Evolutionary conservation across 2,797 vertebrate genomes (phyloP), one percentile per base, ranked within the genome.

Genomic region (Brachyrhaphis roseni): DNA sequence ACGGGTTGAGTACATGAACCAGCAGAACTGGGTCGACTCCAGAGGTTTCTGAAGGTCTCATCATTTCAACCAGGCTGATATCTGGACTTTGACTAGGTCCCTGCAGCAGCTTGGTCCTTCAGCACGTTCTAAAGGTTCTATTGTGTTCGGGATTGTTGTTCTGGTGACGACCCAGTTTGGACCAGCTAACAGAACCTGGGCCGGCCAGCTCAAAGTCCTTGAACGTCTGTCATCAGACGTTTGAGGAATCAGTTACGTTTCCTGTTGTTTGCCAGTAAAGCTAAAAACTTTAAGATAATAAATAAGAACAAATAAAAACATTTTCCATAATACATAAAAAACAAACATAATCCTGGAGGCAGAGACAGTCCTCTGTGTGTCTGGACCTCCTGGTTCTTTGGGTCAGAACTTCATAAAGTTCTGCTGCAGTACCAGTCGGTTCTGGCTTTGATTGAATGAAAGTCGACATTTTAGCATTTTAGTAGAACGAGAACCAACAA

Each of bases 81-180:
- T 72, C 7, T 72, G 72, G 72, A 51, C 72, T 73, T 41, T 49
- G 46, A 73, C 72, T 73, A 41, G 72, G 46, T 46, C 28, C 23
- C 20, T n/a, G 4, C 39, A 43, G 11, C 64, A 26, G 45, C 4
- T 49, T 49, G 46, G 6, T 34, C 16, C 8, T 72, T 72, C 46
- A 72, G 23, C 11, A 5, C 15, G 2, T 15, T 43, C 4, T 43
- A 70, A 43, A 43, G 12, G 20, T 70, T 39, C 66, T 70, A 2
- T 10, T 45, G 41, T 45, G 39, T 45, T 43, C 11, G 59, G 31
- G 31, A 64, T 39, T 2, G 34, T 36, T 64, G 64, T 68, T 12
- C 64, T 39, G 64, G 23, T 12, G 20, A 39, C 18, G 28, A 34
- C 45, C 45, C 45, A 49, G 46, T 36, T 73, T 51, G 47, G 28